A percentile compares a stretch with the other conserved stretches of the same genome.
Conservation (phyloP, 2,797 vertebrate genomes). For the Coracias cyanogaster region DNA sequence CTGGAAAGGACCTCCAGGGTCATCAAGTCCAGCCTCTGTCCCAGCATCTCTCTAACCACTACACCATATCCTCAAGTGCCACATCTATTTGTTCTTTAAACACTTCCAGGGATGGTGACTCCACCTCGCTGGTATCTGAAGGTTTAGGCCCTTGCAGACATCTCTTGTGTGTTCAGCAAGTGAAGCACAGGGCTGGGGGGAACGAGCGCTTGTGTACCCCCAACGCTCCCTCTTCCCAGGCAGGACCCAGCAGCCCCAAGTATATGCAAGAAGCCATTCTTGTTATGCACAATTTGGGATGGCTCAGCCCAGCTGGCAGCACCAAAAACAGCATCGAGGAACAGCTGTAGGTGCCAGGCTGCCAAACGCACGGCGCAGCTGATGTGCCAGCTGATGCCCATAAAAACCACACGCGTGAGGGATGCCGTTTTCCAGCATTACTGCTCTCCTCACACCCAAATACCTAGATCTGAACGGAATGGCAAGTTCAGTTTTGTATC, state of each 20-base stretch:
- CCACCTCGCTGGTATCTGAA: not conserved
- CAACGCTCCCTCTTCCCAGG: not conserved
- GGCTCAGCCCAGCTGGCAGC: slow-evolving; percentile 19
- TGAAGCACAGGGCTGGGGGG: not conserved
- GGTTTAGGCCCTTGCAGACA: not conserved
- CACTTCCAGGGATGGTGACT: too few species aligned
- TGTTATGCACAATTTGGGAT: not conserved
- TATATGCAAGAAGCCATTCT: not conserved
- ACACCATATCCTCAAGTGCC: too few species aligned
- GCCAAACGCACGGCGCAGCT: not conserved
- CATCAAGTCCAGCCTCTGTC: too few species aligned
- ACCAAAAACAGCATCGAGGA: not conserved
- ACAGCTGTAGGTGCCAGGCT: not conserved
- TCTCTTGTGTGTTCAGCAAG: not conserved
- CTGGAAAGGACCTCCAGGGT: too few species aligned
- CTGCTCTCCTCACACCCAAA: not conserved
- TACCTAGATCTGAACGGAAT: not conserved
- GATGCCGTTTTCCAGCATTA: not conserved
- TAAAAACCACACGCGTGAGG: not conserved
- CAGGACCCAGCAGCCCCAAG: not conserved
- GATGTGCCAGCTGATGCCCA: not conserved
- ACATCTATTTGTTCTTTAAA: too few species aligned
- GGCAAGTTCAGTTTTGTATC: not conserved
- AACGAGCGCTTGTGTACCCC: rapidly evolving
- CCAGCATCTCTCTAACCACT: too few species aligned